Percentiles rank a stretch among this genome's conserved stretches.
These are phyloP conservation scores for Ranitomeya variabilis DNA, from an alignment of 2,113 vertebrate species.

Conservation along the genomic window DNA sequence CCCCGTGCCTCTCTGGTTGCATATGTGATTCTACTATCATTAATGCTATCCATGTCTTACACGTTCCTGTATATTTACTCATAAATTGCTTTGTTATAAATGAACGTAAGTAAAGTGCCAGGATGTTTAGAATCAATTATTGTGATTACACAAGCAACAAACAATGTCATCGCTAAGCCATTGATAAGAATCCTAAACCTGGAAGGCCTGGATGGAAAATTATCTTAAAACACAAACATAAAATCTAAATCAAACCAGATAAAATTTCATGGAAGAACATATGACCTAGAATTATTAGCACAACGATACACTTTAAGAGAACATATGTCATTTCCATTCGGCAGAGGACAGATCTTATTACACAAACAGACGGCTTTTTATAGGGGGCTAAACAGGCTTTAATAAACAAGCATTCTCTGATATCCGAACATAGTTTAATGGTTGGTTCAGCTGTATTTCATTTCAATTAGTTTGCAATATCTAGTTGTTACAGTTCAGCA, in stretches of 20 bases:
- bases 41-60: not conserved
- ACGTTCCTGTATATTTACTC: not conserved
- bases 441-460: not conserved
- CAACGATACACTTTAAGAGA: conserved; percentile 49
- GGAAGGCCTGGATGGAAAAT: not conserved
- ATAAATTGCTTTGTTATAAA: not conserved
- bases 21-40: not conserved
- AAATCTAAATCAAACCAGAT: conserved; percentile 32
- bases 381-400: conserved; percentile 26
- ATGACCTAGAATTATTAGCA: conserved; percentile 49
- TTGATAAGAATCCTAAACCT: not conserved
- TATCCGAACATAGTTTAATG: conserved; percentile 16
- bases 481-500: not conserved
- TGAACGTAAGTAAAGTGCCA: not conserved
- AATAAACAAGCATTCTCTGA: conserved; percentile 43
- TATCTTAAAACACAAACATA: conserved; percentile 25
- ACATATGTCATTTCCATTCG: conserved; percentile 34
- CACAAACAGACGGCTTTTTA: conserved; percentile 51
- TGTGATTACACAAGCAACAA: not conserved
- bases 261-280: conserved; percentile 38
- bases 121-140: not conserved
- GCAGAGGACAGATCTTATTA: conserved; percentile 50
- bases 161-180: not conserved
- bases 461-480: not conserved
- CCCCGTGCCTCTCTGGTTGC: not conserved